A percentile compares a stretch with the other conserved stretches of the same genome.
These are phyloP conservation scores for Ptycholaimellus sp. DNA, from an alignment of 2,888 invertebrate species.

Conservation along the genomic window DNA sequence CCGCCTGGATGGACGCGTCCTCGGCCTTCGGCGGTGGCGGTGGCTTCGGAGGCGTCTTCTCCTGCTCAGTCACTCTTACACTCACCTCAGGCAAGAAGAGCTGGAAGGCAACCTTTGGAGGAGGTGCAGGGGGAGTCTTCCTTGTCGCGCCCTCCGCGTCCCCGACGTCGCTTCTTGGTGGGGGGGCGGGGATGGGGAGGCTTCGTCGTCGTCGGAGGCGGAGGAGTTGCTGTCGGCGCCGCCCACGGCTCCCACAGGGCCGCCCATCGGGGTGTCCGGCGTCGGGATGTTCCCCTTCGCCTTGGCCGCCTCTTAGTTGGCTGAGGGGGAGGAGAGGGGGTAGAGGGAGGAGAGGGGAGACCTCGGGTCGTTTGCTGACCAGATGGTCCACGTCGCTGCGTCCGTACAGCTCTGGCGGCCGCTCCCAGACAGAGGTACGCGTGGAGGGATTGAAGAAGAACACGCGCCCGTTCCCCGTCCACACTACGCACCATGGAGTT, in stretches of 20 bases:
- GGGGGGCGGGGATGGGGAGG: no score
- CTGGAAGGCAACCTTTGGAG: no score
- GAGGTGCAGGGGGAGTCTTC: no score
- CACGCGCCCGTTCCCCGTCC: constrained; percentile 78
- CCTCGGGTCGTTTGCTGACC: constrained; percentile 45
- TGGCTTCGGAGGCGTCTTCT: constrained; percentile 9
- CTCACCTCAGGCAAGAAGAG: no score
- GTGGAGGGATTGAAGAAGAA: constrained; percentile 97
- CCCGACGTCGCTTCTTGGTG: no score
- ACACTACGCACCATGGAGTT: constrained; percentile 92
- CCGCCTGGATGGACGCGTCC: constrained; percentile 72
- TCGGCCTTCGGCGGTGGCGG: constrained; percentile 35
- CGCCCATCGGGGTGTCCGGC: background rate
- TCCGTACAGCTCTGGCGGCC: constrained; percentile 57
- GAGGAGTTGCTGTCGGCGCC: background rate
- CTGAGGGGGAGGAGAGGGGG: constrained; percentile 18
- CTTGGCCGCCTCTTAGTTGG: no score
- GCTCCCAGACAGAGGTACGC: constrained; percentile 82
- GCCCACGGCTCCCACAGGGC: background rate
- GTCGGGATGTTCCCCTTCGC: no score
- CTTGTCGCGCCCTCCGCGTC: no score
- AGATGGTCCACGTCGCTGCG: constrained; percentile 79
- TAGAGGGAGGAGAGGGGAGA: no score
- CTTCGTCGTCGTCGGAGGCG: no score
- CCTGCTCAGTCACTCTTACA: no score